phyloP scores from a whole-genome alignment of 2,888 invertebrate species.

The Pantelozetes paolii region DNA sequence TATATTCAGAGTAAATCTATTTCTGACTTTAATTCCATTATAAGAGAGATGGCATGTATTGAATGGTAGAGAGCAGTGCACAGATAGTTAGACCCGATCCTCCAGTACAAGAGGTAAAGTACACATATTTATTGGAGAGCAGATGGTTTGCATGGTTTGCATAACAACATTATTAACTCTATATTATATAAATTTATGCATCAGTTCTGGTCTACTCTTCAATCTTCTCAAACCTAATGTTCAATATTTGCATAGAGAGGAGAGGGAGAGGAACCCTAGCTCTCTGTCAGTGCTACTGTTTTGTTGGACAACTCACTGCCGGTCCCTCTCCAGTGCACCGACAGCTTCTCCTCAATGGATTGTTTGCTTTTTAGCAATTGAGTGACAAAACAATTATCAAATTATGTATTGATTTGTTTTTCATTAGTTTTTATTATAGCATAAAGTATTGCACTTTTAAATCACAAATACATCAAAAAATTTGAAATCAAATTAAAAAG shows the following conservation, averaged over 20 bases:
- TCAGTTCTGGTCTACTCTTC: constrained; percentile 31
- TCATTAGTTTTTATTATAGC: constrained; percentile 8
- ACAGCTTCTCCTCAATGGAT: constrained; percentile 3
- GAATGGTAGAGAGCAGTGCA: neutral
- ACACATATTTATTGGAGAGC: constrained; percentile 25
- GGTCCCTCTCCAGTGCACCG: neutral
- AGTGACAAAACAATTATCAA: constrained; percentile 26
- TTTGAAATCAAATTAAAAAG: neutral
- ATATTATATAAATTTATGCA: constrained; percentile 38
- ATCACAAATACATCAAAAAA: constrained; percentile 18
- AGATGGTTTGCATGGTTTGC: constrained; percentile 38
- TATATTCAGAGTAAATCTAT: constrained; percentile 22
- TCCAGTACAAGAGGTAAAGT: constrained; percentile 22
- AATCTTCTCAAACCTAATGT: neutral
- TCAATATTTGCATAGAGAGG: constrained; percentile 34
- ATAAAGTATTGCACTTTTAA: constrained; percentile 21
- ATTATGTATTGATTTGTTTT: constrained; percentile 19
- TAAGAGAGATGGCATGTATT: constrained; percentile 25
- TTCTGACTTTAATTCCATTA: constrained; percentile 32
- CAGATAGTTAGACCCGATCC: neutral
- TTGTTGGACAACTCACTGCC: neutral
- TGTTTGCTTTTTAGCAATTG: neutral
- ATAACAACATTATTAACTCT: constrained; percentile 39
- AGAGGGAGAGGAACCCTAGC: neutral
- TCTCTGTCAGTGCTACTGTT: neutral